Conservation (phyloP, 1,140 invertebrate species). For the Hyphantria cunea region DNA sequence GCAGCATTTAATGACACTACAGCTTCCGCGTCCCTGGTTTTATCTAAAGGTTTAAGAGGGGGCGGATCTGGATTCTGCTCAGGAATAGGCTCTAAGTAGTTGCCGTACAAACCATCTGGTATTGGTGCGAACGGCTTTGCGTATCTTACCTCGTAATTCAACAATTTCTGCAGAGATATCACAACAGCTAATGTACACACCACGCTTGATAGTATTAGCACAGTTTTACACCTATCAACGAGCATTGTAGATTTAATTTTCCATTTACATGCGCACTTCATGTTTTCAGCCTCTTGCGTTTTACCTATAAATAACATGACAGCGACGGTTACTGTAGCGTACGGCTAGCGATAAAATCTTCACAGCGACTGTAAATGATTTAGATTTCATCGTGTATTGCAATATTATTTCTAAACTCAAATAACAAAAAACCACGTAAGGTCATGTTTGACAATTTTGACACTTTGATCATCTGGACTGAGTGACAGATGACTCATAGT, state of each 20-base stretch:
- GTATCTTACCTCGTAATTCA: constrained; percentile 64
- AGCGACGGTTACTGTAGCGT: constrained; percentile 36
- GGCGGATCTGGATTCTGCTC: constrained; percentile 44
- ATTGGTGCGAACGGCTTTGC: constrained; percentile 72
- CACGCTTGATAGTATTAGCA: constrained; percentile 69
- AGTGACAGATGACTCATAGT: too few relatives aligned
- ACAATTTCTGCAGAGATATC: constrained; percentile 65
- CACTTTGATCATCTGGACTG: background rate
- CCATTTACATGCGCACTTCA: constrained; percentile 54
- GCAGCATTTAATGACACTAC: constrained; percentile 91
- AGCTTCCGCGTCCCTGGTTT: constrained; percentile 86
- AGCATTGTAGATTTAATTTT: constrained; percentile 62
- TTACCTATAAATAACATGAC: constrained; percentile 72
- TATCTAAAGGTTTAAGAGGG: constrained; percentile 45
- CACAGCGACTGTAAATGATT: constrained; percentile 46
- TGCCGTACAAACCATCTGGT: constrained; percentile 69
- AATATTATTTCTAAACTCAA: constrained; percentile 62
- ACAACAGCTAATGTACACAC: constrained; percentile 69
- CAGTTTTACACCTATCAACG: constrained; percentile 68
- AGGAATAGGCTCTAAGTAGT: constrained; percentile 58
- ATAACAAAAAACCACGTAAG: constrained; percentile 75
- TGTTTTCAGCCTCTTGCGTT: constrained; percentile 47
- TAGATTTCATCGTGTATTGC: constrained; percentile 66
- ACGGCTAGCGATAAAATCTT: constrained; percentile 49
- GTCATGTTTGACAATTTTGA: constrained; percentile 39